A percentile compares a stretch with the other conserved stretches of the same genome.
phyloP scores from a whole-genome alignment of 2,113 vertebrate species.

The Nycticorax nycticorax region DNA sequence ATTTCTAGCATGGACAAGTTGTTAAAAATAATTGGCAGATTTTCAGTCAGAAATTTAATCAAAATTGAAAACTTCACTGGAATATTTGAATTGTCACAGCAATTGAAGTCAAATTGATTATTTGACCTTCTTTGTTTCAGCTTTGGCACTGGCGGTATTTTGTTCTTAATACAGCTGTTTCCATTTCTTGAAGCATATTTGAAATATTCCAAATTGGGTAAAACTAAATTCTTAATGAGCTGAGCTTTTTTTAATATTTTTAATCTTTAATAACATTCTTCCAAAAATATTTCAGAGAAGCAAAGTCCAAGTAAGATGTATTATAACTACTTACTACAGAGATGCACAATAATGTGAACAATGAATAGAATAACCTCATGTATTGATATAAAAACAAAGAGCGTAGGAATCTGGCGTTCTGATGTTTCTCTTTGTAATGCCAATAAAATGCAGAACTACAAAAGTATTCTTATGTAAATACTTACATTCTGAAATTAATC shows the following conservation, averaged over 20 bases:
- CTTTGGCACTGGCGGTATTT: background rate
- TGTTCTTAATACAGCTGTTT: background rate
- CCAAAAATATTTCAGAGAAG: background rate
- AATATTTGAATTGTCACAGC: background rate
- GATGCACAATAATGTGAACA: background rate
- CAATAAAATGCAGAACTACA: background rate
- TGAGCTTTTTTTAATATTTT: background rate
- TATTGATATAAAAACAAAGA: background rate
- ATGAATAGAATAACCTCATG: background rate
- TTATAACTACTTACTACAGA: background rate
- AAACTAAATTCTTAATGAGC: background rate
- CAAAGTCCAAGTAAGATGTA: background rate
- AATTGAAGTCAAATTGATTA: background rate
- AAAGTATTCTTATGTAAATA: constrained; percentile 16
- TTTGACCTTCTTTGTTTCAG: background rate
- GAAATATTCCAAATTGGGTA: background rate
- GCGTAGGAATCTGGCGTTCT: background rate
- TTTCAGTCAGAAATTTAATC: background rate
- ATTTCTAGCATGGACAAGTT: background rate
- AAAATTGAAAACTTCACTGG: background rate
- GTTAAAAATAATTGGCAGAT: background rate
- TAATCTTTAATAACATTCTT: background rate
- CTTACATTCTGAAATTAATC: constrained; percentile 2
- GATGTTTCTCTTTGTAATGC: background rate
- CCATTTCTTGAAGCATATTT: background rate